Base-by-base conservation (phyloP, 2,113 vertebrate genomes). In the Typhlomys cinereus region DNA sequence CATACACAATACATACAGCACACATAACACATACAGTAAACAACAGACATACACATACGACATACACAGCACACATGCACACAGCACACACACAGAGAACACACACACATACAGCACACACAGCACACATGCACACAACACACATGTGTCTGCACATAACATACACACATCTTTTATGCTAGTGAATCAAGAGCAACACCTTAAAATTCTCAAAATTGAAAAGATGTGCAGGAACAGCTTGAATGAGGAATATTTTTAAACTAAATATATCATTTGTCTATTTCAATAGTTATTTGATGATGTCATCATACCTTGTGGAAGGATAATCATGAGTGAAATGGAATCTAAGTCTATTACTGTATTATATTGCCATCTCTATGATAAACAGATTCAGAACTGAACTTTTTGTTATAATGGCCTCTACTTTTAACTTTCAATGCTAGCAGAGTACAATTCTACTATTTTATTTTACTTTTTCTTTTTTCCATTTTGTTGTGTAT, bases 151-250 rank as follows among this genome's bases (percentile, higher is more conserved):
- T 5, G n/a, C 2, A 50, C 8, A n/a, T 17, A 29, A 36, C 5
- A 36, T 36, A 54, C 1, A 79, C 27, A 88, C 5, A 31, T 11
- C 61, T 44, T 88, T 88, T 48, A 44, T 34, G 41, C 48, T 29
- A 14, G 46, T 23, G 13, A 61, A n/a, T 67, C 36, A 59, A 86
- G 44, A 85, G 15, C 25, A 36, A 57, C 4, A 4, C 41, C 14
- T 52, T 85, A 64, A 78, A 66, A 84, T 6, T 46, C 73, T 66
- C 69, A 54, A 89, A 84, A 84, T 70, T 44, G 86, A 84, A 91
- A 89, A 90, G 18, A 20, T 25, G 76, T 1, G 0, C 17, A 15
- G 44, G 34, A 76, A 4, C 34, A 57, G 20, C 31, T 31, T 70
- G 36, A 90, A n/a, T 75, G 44, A 76, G 69, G 71, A 78, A 48